phyloP scores from a whole-genome alignment of 2,888 invertebrate species.

The Hartigia nigra region DNA sequence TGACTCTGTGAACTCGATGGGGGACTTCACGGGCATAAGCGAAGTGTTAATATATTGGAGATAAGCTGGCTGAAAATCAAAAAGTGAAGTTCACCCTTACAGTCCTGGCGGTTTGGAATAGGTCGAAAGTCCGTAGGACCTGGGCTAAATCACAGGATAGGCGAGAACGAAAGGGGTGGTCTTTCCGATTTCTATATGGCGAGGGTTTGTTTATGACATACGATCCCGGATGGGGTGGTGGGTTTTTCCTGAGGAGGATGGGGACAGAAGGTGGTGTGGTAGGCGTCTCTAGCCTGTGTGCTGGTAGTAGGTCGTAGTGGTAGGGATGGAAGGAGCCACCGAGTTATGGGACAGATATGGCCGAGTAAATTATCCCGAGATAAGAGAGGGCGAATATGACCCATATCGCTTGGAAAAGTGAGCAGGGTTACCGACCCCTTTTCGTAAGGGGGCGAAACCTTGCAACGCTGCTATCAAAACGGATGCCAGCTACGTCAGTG shows the following conservation, averaged over 20 bases:
- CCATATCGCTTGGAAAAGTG: slow-evolving; percentile 17
- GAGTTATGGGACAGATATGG: slow-evolving; percentile 26
- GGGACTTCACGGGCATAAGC: too few relatives aligned
- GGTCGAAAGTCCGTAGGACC: neutral
- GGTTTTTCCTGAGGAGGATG: neutral
- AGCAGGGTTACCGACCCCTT: neutral
- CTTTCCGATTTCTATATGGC: slow-evolving; percentile 21
- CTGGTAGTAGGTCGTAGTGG: neutral
- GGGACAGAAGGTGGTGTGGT: slow-evolving; percentile 10
- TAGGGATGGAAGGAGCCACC: slow-evolving; percentile 9
- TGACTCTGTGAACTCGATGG: too few relatives aligned
- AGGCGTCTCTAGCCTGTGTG: neutral
- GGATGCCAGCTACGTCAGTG: neutral
- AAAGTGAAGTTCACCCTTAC: neutral
- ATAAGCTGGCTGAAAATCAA: neutral
- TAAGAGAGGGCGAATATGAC: slow-evolving; percentile 23
- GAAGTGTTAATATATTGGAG: too few relatives aligned
- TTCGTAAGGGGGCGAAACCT: neutral
- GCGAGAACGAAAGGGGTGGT: neutral
- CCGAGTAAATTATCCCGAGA: slow-evolving; percentile 25
- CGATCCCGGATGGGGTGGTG: slow-evolving; percentile 5
- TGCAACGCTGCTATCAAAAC: neutral
- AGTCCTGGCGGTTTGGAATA: neutral
- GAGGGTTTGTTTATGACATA: slow-evolving; percentile 25
- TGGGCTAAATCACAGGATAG: neutral